Evolutionary conservation across 53 echinoderm and acorn worm species (phyloP).

Genomic region (Patiria pectinifera): DNA sequence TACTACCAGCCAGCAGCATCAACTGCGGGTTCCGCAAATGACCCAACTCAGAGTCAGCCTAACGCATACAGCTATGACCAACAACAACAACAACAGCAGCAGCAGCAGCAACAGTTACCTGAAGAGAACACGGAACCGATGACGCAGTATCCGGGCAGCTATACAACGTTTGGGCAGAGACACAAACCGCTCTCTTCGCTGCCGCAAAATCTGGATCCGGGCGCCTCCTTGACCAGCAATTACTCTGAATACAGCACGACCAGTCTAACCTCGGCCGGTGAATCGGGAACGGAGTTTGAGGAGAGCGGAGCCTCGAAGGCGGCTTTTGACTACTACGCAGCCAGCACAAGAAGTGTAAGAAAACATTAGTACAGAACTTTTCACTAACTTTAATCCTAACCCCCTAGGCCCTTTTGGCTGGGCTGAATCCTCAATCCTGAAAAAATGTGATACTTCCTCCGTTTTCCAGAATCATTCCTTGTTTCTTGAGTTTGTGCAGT

Average conservation of each 20-base stretch:
- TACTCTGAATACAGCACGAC: slow-evolving; percentile 98
- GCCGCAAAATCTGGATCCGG: slow-evolving; percentile 76
- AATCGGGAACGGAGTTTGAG: slow-evolving; percentile 79
- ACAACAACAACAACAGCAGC: slow-evolving; percentile 39
- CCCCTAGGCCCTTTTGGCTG: no score
- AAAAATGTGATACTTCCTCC: no score
- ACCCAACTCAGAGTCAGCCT: slow-evolving; percentile 45
- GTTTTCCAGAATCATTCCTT: no score
- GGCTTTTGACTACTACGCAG: slow-evolving; percentile 76
- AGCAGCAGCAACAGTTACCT: slow-evolving; percentile 42
- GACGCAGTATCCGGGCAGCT: slow-evolving; percentile 47
- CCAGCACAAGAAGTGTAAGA: slow-evolving; percentile 76
- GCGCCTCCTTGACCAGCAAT: slow-evolving; percentile 87
- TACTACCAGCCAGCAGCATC: slow-evolving; percentile 58
- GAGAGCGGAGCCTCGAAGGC: slow-evolving; percentile 76
- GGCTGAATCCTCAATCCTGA: no score
- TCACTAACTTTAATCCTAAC: no score
- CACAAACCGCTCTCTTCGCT: slow-evolving; percentile 38
- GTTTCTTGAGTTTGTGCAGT: no score
- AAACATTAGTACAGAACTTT: neutral
- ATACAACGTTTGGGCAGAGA: slow-evolving; percentile 50
- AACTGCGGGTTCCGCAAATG: slow-evolving; percentile 47
- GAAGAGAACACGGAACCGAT: slow-evolving; percentile 3
- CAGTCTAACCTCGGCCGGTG: slow-evolving; percentile 69
- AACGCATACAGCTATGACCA: slow-evolving; percentile 32